A percentile compares a stretch with the other conserved stretches of the same genome.
These are phyloP conservation scores for Apodemia mormo DNA, from an alignment of 2,888 invertebrate species.

Conservation along the genomic window DNA sequence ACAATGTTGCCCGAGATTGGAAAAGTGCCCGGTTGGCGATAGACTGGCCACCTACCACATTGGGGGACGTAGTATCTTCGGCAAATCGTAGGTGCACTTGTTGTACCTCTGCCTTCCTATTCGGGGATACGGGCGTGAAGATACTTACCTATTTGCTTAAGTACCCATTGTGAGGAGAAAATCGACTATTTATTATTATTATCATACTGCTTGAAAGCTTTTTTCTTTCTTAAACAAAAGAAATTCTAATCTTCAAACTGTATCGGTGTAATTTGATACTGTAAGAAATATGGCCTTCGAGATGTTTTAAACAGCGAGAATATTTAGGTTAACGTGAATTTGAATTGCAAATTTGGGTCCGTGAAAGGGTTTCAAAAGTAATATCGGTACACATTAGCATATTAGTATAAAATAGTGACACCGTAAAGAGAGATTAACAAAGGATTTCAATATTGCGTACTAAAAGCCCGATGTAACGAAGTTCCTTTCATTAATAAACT, in stretches of 20 bases:
- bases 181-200: too few species aligned
- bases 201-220: too few species aligned
- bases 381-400: slow-evolving; percentile 12
- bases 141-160: too few species aligned
- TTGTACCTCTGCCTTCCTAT: too few species aligned
- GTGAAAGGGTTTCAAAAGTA: slow-evolving; percentile 14
- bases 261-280: slow-evolving; percentile 9
- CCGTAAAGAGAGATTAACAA: slow-evolving; percentile 11
- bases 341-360: slow-evolving; percentile 1
- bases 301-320: slow-evolving; percentile 1
- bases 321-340: slow-evolving; percentile 13
- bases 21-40: too few species aligned
- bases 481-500: too few species aligned
- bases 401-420: slow-evolving; percentile 10
- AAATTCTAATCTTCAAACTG: neutral
- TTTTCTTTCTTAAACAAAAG: neutral
- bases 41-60: too few species aligned
- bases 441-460: slow-evolving; percentile 3
- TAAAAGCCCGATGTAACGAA: neutral
- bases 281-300: slow-evolving; percentile 10
- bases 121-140: too few species aligned
- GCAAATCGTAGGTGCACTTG: too few species aligned
- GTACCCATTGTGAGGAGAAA: too few species aligned
- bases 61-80: too few species aligned
- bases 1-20: too few species aligned